Evolutionary conservation across 2,113 vertebrate species (phyloP), one percentile per base, ranked within the genome.

Genomic region (Neogobius melanostomus): DNA sequence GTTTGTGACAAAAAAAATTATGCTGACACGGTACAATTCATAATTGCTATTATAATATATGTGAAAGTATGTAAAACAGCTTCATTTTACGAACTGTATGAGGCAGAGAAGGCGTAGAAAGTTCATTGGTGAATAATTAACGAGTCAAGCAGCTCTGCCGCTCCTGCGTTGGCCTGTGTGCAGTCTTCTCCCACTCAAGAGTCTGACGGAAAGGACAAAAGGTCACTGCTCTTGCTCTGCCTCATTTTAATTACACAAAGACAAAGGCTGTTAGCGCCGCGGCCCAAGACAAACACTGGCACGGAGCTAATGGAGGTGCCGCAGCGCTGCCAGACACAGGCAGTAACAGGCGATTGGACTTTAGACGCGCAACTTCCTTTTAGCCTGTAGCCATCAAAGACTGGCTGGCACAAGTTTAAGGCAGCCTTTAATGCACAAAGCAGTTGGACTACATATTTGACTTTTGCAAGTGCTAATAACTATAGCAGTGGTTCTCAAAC

Each of bases 161-260:
- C 42, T 12, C 7, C 11, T 9, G 47, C 53, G 69, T 12, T 16
- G 69, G 43, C 62, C 51, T 28, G 47, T 16, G 45, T 56, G 64
- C 51, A 1, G 0, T 68, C 59, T 49, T 46, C 21, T 28, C 54
- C 54, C 6, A 21, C 10, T 28, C 21, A 7, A 2, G 17, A 12
- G 44, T 15, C 64, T 9, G 17, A 50, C 46, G 68, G 17, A 7
- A 45, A 56, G 59, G 57, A 67, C 36, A 54, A 64, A 64, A 69
- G 50, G 46, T 57, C 2, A 11, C 10, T 66, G 50, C 8, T 44
- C 54, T 56, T 52, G 61, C 68, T 71, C 16, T 68, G 72, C 14
- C 51, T 74, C 42, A 51, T 76, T 74, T 81, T 74, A 74, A 74
- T 74, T 54, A 74, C 66, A 17, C 66, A 71, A 28, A 56, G 65